Evolutionary conservation across 2,888 invertebrate genomes (phyloP).

Genomic region (Pseudolycoriella hygida): DNA sequence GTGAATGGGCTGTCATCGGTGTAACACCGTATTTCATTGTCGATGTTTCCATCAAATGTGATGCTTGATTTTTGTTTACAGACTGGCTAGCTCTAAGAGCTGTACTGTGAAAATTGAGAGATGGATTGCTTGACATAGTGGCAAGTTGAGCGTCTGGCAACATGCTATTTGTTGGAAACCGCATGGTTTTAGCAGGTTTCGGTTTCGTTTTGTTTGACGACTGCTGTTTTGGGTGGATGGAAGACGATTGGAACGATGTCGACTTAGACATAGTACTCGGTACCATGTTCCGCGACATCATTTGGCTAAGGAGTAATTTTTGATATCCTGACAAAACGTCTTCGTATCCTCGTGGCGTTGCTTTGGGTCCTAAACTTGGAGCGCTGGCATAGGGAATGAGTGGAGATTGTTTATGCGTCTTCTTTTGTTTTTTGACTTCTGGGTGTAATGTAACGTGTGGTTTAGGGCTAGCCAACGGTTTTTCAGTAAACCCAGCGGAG

Average conservation of each 20-base stretch:
- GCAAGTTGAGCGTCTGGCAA: background rate
- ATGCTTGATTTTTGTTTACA: background rate
- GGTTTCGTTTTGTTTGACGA: slow-evolving; percentile 5
- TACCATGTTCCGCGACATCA: background rate
- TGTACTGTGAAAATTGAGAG: background rate
- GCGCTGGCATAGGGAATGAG: slow-evolving; percentile 8
- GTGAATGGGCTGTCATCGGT: background rate
- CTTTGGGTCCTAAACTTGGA: slow-evolving; percentile 6
- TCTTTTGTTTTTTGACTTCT: background rate
- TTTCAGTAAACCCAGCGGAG: too few relatives aligned
- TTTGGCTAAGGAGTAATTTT: background rate
- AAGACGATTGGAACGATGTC: background rate
- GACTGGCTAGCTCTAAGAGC: too few relatives aligned
- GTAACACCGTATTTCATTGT: too few relatives aligned
- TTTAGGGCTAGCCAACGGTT: background rate
- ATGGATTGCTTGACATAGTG: background rate
- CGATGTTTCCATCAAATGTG: background rate
- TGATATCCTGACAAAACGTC: too few relatives aligned
- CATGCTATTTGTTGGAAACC: background rate
- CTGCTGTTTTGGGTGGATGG: background rate
- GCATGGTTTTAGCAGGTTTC: background rate
- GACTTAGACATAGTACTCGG: background rate
- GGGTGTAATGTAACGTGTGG: background rate
- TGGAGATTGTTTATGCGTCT: slow-evolving; percentile 4
- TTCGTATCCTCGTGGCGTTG: background rate